A percentile compares a stretch with the other conserved stretches of the same genome.
Evolutionary conservation across 2,797 vertebrate species (phyloP).

Genomic region (Sebastolobus alascanus): DNA sequence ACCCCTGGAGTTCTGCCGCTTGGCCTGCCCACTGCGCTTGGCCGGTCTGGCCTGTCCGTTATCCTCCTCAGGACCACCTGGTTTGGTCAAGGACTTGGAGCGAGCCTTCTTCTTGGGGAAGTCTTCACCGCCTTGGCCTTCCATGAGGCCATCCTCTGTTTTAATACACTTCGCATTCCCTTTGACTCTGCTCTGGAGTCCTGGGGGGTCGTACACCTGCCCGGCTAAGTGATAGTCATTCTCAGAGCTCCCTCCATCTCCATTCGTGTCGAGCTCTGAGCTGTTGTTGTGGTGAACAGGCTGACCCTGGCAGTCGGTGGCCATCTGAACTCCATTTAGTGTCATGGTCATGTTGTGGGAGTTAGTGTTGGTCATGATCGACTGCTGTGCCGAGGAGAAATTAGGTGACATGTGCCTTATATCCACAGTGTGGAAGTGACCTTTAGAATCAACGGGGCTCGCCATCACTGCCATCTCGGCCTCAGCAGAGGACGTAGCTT

Average conservation of each 20-base stretch:
- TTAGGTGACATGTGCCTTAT: conserved; percentile 88
- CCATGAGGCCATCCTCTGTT: conserved; percentile 87
- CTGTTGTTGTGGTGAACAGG: conserved; percentile 82
- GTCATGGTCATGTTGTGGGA: conserved; percentile 87
- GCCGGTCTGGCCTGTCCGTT: conserved; percentile 82
- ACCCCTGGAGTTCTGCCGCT: conserved; percentile 90
- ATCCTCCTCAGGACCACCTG: conserved; percentile 85
- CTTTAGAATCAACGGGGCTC: conserved; percentile 88
- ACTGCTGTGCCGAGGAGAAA: conserved; percentile 88
- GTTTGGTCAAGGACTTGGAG: conserved; percentile 88
- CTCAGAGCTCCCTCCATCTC: conserved; percentile 84
- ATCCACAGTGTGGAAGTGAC: conserved; percentile 90
- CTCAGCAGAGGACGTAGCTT: conserved; percentile 88
- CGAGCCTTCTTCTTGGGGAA: conserved; percentile 90
- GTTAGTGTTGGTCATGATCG: conserved; percentile 86
- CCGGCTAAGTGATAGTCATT: conserved; percentile 85
- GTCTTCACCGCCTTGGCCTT: conserved; percentile 81
- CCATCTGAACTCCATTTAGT: conserved; percentile 90
- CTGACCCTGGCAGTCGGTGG: conserved; percentile 87
- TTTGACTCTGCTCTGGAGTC: conserved; percentile 73
- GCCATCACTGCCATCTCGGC: conserved; percentile 87
- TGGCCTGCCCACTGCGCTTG: conserved; percentile 89
- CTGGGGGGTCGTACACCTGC: conserved; percentile 82
- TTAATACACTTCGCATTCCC: conserved; percentile 79
- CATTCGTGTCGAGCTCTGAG: conserved; percentile 86